Evolutionary conservation across 2,113 vertebrate species (phyloP).

Genomic region (Ammospiza nelsoni): DNA sequence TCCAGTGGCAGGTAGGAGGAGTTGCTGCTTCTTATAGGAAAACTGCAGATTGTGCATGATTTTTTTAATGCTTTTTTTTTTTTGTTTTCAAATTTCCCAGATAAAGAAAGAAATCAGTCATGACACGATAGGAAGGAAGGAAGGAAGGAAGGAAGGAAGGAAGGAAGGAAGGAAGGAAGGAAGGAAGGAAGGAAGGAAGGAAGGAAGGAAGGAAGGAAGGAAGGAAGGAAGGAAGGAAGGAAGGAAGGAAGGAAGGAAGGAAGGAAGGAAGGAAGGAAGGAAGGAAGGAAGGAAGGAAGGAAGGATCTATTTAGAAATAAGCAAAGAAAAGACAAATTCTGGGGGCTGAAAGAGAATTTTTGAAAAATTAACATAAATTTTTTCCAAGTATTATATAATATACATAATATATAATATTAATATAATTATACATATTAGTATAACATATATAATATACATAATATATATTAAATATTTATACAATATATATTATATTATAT

Average conservation of each 20-base stretch:
- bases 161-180: no score
- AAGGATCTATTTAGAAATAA: background rate
- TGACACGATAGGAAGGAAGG: background rate
- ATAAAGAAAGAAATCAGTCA: background rate
- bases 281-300: background rate
- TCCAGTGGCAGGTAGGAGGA: conserved; percentile 19
- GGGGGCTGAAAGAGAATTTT: background rate
- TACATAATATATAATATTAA: no score
- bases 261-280: background rate
- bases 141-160: background rate
- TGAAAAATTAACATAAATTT: background rate
- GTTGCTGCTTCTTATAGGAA: background rate
- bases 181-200: background rate
- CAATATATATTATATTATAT: no score
- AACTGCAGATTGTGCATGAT: background rate
- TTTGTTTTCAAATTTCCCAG: background rate
- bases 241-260: background rate
- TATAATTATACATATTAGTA: no score
- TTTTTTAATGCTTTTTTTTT: background rate
- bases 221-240: background rate
- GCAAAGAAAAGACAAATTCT: background rate
- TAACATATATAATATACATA: no score
- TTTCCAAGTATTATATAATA: background rate
- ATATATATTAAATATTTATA: no score
- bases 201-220: background rate